Evolutionary conservation across 2,888 invertebrate genomes (phyloP), one percentile per base, ranked within the genome.

Genomic region (Macroteleia sp.): DNA sequence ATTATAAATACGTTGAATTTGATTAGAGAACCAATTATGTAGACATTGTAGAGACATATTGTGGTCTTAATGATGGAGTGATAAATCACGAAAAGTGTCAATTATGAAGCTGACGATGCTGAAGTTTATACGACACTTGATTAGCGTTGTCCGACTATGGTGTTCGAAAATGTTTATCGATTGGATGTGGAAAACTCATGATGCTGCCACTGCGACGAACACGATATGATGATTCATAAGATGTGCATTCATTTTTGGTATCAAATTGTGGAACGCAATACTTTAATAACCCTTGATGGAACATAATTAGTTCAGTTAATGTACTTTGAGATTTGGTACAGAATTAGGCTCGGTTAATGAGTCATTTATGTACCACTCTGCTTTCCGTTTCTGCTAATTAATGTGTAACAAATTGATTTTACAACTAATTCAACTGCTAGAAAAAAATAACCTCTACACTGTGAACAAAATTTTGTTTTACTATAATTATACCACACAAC

Each of bases 211-310:
- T 62, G 48, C 46, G 46, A 34, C 25, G 75, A 75, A 75, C 56
- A 56, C 39, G 75, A 75, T 61, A 41, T 28, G 56, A 46, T 75
- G 75, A 75, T 75, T 75, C 69, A 69, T 69, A 75, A 46, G 41
- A 56, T 20, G 46, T 32, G 14, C 46, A 56, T 34, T 39, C 59
- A 19, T 59, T 61, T 59, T 64, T 39, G 81, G 83, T 84, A 80
- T 83, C 86, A 75, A 80, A 77, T 84, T 74, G 32, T 70, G 81
- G 62, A 90, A 91, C 88, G 87, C 80, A 90, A 91, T 89, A 91
- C 90, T 89, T 89, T 91, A 85, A 91, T 91, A 87, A 90, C 88
- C 89, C 85, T 85, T 90, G 89, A 91, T 86, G 85, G 87, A 73
- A 80, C 82, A 86, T 89, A 90, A 91, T 91, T 91, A 90, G 83